These are phyloP conservation scores for Ophion costatus DNA, from an alignment of 2,888 invertebrate species.

Conservation along the genomic window DNA sequence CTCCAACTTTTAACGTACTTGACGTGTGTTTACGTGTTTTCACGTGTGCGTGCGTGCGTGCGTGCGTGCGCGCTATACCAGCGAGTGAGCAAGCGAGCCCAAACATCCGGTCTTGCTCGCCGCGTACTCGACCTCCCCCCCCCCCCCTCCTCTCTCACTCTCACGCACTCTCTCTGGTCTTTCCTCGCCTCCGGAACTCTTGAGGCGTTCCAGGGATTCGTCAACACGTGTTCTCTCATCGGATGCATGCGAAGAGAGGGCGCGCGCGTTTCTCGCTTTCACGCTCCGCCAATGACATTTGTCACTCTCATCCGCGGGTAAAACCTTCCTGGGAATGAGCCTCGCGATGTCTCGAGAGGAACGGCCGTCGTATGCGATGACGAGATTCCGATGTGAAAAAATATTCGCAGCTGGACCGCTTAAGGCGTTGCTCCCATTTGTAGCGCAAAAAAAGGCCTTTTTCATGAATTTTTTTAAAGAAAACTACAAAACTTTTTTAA, in stretches of 20 bases:
- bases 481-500: too few species aligned
- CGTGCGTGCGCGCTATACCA: slow-evolving; percentile 28
- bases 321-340: slow-evolving; percentile 60
- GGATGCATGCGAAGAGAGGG: slow-evolving; percentile 60
- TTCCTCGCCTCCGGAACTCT: slow-evolving; percentile 71
- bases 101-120: slow-evolving; percentile 77
- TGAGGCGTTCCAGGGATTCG: slow-evolving; percentile 71
- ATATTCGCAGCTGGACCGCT: slow-evolving; percentile 29
- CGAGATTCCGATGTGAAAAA: slow-evolving; percentile 35
- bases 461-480: too few species aligned
- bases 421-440: too few species aligned
- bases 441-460: too few species aligned
- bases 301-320: slow-evolving; percentile 65
- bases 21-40: slow-evolving; percentile 43
- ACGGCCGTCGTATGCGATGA: slow-evolving; percentile 3
- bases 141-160: slow-evolving; percentile 26
- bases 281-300: slow-evolving; percentile 67
- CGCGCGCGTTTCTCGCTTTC: slow-evolving; percentile 65
- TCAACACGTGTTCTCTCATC: slow-evolving; percentile 71
- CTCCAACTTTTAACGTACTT: background rate
- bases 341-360: background rate
- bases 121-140: slow-evolving; percentile 28
- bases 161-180: slow-evolving; percentile 34
- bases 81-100: slow-evolving; percentile 69
- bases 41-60: background rate